Evolutionary conservation across 2,797 vertebrate genomes (phyloP).

Genomic region (Champsocephalus esox): DNA sequence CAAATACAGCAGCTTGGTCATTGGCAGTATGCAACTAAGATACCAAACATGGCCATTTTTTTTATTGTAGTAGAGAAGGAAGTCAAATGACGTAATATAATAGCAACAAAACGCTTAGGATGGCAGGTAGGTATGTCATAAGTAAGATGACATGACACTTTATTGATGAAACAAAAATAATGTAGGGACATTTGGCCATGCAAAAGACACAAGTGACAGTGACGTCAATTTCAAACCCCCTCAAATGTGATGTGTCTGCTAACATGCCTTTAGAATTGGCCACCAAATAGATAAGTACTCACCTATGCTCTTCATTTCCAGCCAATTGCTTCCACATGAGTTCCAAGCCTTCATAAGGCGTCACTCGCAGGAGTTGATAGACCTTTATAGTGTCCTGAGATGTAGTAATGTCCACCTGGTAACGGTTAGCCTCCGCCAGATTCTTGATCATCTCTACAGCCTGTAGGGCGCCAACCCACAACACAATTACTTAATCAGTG

Average conservation of each 20-base stretch:
- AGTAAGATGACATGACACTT: too few relatives aligned
- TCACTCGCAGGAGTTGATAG: constrained; percentile 83
- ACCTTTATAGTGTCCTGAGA: constrained; percentile 82
- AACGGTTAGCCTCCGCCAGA: constrained; percentile 81
- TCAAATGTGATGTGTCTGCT: neutral
- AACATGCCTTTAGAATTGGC: neutral
- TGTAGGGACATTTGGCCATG: neutral
- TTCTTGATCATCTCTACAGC: constrained; percentile 82
- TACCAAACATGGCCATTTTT: too few relatives aligned
- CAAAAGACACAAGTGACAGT: neutral
- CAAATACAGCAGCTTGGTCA: too few relatives aligned
- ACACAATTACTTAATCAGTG: neutral
- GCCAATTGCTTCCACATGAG: constrained; percentile 83
- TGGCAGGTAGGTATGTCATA: too few relatives aligned
- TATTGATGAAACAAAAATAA: too few relatives aligned
- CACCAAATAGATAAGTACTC: neutral
- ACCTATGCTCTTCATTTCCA: constrained; percentile 80
- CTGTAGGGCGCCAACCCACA: constrained; percentile 67
- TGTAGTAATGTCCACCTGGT: constrained; percentile 79
- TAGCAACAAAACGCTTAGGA: too few relatives aligned
- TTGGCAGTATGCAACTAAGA: too few relatives aligned
- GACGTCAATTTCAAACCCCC: neutral
- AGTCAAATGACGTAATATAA: too few relatives aligned
- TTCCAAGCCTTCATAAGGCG: constrained; percentile 78
- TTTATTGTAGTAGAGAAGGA: too few relatives aligned